These are phyloP conservation scores for Apostichopus parvimensis DNA, from an alignment of 35 echinoderm and acorn worm genomes.

Conservation along the genomic window DNA sequence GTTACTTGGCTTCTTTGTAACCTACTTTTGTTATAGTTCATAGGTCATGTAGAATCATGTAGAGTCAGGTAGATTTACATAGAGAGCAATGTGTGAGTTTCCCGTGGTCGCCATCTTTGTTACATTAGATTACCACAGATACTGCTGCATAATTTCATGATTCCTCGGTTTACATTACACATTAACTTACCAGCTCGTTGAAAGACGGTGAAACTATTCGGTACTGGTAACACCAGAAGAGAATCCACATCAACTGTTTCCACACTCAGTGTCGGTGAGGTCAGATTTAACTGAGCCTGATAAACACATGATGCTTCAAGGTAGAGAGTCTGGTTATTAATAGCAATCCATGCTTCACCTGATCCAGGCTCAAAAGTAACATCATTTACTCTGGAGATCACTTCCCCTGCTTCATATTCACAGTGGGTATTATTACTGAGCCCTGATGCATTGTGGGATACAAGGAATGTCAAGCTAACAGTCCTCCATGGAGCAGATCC, in stretches of 20 bases:
- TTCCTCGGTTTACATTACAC: neutral
- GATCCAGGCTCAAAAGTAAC: constrained; percentile 61
- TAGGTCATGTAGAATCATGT: too few species aligned
- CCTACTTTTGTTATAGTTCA: too few species aligned
- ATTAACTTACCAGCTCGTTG: constrained; percentile 58
- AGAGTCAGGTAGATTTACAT: too few species aligned
- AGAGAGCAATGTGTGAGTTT: too few species aligned
- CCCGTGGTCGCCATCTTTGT: too few species aligned
- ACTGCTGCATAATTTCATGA: too few species aligned
- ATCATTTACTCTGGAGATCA: neutral
- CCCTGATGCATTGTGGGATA: constrained; percentile 25
- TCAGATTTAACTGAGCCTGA: constrained; percentile 46
- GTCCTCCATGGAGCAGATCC: constrained; percentile 45
- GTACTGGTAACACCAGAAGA: constrained; percentile 69
- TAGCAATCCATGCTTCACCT: constrained; percentile 39
- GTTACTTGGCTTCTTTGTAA: too few species aligned
- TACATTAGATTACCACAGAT: too few species aligned
- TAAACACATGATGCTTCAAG: constrained; percentile 66
- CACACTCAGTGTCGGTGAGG: neutral
- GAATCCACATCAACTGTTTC: constrained; percentile 63
- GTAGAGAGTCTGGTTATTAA: neutral
- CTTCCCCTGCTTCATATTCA: constrained; percentile 9
- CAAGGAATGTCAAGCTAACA: constrained; percentile 38
- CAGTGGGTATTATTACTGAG: neutral
- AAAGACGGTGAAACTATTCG: constrained; percentile 59